Percentiles rank a stretch among this genome's conserved stretches.
Evolutionary conservation across 2,888 invertebrate genomes (phyloP).

Genomic region (Phaedon cochleariae): DNA sequence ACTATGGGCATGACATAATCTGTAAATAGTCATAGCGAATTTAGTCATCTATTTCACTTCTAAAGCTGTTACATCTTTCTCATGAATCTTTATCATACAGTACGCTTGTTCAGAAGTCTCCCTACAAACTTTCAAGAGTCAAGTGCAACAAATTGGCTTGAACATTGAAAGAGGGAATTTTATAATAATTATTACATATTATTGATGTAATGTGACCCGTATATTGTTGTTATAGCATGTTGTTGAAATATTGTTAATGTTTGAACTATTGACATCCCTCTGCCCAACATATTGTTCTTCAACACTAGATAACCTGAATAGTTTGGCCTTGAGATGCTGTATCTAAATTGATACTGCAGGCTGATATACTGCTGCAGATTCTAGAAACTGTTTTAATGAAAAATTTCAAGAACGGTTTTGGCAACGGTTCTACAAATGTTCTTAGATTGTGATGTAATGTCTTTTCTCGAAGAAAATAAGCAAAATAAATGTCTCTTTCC

Average conservation of each 20-base stretch:
- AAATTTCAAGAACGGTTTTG: too few relatives aligned
- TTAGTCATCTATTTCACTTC: conserved; percentile 53
- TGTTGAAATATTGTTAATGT: conserved; percentile 63
- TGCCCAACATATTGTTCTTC: conserved; percentile 12
- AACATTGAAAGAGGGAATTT: conserved; percentile 20
- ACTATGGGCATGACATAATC: conserved; percentile 31
- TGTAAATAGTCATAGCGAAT: conserved; percentile 56
- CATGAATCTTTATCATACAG: conserved; percentile 46
- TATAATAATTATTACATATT: conserved; percentile 48
- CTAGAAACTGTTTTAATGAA: neutral
- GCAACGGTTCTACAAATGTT: too few relatives aligned
- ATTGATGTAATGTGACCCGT: conserved; percentile 57
- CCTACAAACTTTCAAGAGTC: conserved; percentile 23
- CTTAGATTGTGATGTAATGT: too few relatives aligned
- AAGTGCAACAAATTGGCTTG: neutral
- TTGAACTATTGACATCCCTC: conserved; percentile 48
- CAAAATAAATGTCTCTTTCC: too few relatives aligned
- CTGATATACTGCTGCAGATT: neutral
- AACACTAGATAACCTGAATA: neutral
- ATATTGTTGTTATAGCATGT: conserved; percentile 63
- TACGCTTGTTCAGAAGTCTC: conserved; percentile 12
- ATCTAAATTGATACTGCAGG: neutral
- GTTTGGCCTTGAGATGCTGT: conserved; percentile 2
- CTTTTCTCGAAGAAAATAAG: too few relatives aligned
- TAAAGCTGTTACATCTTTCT: conserved; percentile 53